Percentiles rank a stretch among this genome's conserved stretches.
These are phyloP conservation scores for Melanotaenia trifasciata DNA, from an alignment of 2,797 vertebrate species.

Conservation along the genomic window DNA sequence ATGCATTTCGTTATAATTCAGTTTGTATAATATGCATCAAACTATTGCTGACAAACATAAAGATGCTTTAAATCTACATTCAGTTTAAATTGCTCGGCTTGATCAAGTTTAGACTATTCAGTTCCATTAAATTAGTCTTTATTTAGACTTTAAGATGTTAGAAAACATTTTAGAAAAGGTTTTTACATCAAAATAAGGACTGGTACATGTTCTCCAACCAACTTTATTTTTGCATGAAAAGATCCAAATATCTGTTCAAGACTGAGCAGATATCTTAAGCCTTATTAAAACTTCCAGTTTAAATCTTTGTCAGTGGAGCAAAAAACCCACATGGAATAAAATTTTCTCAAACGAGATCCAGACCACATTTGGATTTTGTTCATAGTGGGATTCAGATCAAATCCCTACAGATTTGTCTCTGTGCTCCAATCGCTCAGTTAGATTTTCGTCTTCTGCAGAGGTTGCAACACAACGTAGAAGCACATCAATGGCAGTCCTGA, in stretches of 20 bases:
- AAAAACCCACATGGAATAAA: not conserved
- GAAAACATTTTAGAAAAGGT: not conserved
- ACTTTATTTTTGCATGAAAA: not conserved
- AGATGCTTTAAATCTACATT: not conserved
- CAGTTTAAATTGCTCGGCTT: not conserved
- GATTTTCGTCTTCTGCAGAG: not conserved
- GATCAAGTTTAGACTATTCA: not conserved
- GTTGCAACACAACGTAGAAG: too few species aligned
- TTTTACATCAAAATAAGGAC: not conserved
- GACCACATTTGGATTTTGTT: not conserved
- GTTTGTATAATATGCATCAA: constrained; percentile 11
- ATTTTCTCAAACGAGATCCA: not conserved
- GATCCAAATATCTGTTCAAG: not conserved
- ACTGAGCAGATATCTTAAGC: too few species aligned
- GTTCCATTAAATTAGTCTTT: not conserved
- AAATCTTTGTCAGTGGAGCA: not conserved
- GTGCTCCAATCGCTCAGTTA: not conserved
- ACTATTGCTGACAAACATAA: not conserved
- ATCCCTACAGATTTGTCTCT: not conserved
- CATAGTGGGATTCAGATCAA: not conserved
- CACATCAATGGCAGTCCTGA: not conserved
- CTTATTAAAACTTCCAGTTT: not conserved
- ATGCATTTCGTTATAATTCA: constrained; percentile 3
- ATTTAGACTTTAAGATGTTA: not conserved
- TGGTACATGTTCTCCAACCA: not conserved